A percentile compares a stretch with the other conserved stretches of the same genome.
Conservation (phyloP, 2,888 invertebrate species). For the Furcula furcula region DNA sequence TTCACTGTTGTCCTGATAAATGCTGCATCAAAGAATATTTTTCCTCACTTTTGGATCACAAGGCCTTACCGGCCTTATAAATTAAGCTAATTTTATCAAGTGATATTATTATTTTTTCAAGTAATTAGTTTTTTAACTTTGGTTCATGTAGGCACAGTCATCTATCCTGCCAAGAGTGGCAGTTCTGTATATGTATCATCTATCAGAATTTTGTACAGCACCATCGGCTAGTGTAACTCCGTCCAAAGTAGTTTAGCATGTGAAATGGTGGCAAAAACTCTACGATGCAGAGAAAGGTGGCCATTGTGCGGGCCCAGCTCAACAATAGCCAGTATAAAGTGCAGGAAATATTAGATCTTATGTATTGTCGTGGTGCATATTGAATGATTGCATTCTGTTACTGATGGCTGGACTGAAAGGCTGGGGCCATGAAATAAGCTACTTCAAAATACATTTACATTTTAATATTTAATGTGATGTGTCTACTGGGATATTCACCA, state of each 20-base stretch:
- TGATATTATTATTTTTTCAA: too few species aligned
- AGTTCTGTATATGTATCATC: constrained; percentile 19
- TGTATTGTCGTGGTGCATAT: constrained; percentile 17
- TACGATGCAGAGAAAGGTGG: constrained; percentile 23
- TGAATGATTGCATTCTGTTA: constrained; percentile 28
- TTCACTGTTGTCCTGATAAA: too few species aligned
- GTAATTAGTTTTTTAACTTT: too few species aligned
- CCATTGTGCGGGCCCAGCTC: constrained; percentile 30
- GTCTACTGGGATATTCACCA: too few species aligned
- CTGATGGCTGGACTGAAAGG: constrained; percentile 16
- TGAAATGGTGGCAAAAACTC: constrained; percentile 57
- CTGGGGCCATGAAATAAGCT: constrained; percentile 10
- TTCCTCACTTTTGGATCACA: too few species aligned
- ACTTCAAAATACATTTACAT: too few species aligned
- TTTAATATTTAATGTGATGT: too few species aligned
- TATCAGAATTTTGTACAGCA: constrained; percentile 20
- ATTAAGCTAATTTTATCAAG: too few species aligned
- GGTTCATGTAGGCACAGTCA: too few species aligned
- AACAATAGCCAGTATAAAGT: constrained; percentile 27
- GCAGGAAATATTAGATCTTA: constrained; percentile 35
- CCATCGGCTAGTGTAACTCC: constrained; percentile 35
- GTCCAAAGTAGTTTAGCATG: constrained; percentile 50
- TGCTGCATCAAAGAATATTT: too few species aligned
- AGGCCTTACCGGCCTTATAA: too few species aligned
- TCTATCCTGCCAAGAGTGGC: too few species aligned